These are phyloP conservation scores for Unio delphinus DNA, from an alignment of 2,888 invertebrate genomes.

Conservation along the genomic window DNA sequence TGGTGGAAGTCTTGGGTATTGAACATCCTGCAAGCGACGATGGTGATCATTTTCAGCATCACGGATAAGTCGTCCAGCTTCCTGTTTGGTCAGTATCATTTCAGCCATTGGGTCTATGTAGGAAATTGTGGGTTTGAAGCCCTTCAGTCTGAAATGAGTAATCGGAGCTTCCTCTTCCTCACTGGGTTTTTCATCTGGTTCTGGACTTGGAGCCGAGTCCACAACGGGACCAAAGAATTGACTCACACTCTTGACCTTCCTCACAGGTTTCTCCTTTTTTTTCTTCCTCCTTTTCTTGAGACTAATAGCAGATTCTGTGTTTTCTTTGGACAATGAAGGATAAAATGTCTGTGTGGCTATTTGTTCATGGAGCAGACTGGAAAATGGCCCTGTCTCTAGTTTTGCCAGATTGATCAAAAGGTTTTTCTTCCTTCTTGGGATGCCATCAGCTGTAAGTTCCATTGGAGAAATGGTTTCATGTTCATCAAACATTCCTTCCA, in stretches of 20 bases:
- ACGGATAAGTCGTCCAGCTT: conserved; percentile 62
- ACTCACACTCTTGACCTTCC: conserved; percentile 55
- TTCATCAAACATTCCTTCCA: conserved; percentile 28
- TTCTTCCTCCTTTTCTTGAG: conserved; percentile 33
- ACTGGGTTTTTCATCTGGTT: conserved; percentile 22
- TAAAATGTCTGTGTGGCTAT: conserved; percentile 53
- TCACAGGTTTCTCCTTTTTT: conserved; percentile 36
- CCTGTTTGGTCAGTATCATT: conserved; percentile 60
- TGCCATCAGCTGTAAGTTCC: conserved; percentile 18
- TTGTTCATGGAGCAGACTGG: conserved; percentile 57
- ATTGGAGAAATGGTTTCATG: conserved; percentile 29
- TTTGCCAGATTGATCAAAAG: conserved; percentile 61
- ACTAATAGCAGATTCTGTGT: conserved; percentile 16
- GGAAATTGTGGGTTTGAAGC: conserved; percentile 49
- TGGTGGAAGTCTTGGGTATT: conserved; percentile 35
- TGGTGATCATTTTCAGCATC: conserved; percentile 63
- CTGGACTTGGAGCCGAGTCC: conserved; percentile 35
- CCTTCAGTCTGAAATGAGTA: conserved; percentile 57
- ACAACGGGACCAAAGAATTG: conserved; percentile 66
- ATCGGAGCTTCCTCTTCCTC: conserved; percentile 53
- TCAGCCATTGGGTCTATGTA: conserved; percentile 64
- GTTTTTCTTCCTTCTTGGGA: conserved; percentile 47
- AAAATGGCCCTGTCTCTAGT: conserved; percentile 57
- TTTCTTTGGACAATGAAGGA: conserved; percentile 38
- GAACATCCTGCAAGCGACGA: conserved; percentile 29